These are phyloP conservation scores for Hippolais icterina DNA, from an alignment of 2,113 vertebrate species.

Conservation along the genomic window DNA sequence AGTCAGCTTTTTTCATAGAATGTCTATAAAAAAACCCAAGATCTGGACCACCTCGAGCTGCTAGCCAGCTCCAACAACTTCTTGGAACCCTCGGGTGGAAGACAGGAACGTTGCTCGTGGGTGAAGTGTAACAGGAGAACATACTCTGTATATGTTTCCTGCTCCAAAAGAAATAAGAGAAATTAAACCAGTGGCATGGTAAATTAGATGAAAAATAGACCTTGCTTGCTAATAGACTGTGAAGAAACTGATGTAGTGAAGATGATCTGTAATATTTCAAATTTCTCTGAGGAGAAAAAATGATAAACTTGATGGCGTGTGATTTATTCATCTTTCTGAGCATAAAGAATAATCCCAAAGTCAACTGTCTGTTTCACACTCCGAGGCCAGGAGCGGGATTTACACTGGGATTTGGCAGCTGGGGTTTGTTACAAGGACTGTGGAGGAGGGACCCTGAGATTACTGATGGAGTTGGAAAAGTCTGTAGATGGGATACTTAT, in stretches of 20 bases:
- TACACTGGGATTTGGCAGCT: neutral
- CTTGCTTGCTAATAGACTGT: slow-evolving; percentile 75
- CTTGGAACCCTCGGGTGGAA: neutral
- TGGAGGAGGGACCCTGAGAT: neutral
- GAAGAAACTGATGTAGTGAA: slow-evolving; percentile 74
- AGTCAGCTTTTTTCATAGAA: neutral
- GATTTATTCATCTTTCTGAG: slow-evolving; percentile 76
- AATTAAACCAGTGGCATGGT: slow-evolving; percentile 76
- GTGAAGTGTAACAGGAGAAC: neutral
- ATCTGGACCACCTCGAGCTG: neutral
- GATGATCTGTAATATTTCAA: slow-evolving; percentile 75
- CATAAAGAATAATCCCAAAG: slow-evolving; percentile 62
- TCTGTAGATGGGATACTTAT: neutral
- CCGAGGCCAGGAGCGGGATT: slow-evolving; percentile 13
- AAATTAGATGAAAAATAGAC: slow-evolving; percentile 77
- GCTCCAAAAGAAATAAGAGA: slow-evolving; percentile 60
- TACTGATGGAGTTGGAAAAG: slow-evolving; percentile 19
- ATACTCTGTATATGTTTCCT: slow-evolving; percentile 14
- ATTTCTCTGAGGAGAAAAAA: slow-evolving; percentile 77
- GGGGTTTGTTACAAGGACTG: slow-evolving; percentile 44
- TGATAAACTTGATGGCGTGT: slow-evolving; percentile 75
- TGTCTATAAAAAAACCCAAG: neutral
- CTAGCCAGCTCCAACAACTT: neutral
- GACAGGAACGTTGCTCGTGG: neutral
- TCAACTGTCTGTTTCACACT: slow-evolving; percentile 56